Conservation (phyloP, 53 echinoderm and acorn worm species). For the Holothuria leucospilota region DNA sequence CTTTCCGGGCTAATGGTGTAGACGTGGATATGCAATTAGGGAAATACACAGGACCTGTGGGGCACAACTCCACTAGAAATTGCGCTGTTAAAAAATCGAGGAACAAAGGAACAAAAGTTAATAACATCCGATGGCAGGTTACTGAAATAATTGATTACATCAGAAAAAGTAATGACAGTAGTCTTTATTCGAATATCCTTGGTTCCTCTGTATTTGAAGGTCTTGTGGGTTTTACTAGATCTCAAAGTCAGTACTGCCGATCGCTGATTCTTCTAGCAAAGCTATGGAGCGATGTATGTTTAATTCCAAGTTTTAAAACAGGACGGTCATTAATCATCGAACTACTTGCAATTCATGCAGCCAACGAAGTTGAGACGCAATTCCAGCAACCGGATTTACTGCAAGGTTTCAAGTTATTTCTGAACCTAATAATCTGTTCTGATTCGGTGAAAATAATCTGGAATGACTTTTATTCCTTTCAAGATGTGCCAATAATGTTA, state of each 20-base stretch:
- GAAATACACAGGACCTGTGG: not conserved
- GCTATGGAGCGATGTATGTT: not conserved
- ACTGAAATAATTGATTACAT: not conserved
- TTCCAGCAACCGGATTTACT: not conserved
- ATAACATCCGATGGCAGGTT: not conserved
- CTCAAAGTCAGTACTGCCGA: slow-evolving; percentile 7
- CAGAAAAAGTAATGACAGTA: not conserved
- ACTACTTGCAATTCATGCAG: slow-evolving; percentile 20
- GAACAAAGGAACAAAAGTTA: too few relatives aligned
- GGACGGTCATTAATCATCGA: slow-evolving; percentile 12
- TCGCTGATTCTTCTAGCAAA: slow-evolving; percentile 17
- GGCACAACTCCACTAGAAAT: too few relatives aligned
- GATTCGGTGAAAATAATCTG: slow-evolving; percentile 15
- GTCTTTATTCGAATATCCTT: not conserved
- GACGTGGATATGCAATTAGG: slow-evolving; percentile 12
- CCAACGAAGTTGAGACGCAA: not conserved
- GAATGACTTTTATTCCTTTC: slow-evolving; percentile 16
- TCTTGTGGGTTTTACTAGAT: slow-evolving; percentile 6
- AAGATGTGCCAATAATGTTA: not conserved
- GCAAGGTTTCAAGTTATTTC: slow-evolving; percentile 11
- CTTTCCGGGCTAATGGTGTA: not conserved
- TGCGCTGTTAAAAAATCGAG: too few relatives aligned
- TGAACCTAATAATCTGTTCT: not conserved
- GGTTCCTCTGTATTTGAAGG: slow-evolving; percentile 24
- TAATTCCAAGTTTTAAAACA: not conserved